phyloP scores from a whole-genome alignment of 2,797 vertebrate species.

The Sylvilagus floridanus region DNA sequence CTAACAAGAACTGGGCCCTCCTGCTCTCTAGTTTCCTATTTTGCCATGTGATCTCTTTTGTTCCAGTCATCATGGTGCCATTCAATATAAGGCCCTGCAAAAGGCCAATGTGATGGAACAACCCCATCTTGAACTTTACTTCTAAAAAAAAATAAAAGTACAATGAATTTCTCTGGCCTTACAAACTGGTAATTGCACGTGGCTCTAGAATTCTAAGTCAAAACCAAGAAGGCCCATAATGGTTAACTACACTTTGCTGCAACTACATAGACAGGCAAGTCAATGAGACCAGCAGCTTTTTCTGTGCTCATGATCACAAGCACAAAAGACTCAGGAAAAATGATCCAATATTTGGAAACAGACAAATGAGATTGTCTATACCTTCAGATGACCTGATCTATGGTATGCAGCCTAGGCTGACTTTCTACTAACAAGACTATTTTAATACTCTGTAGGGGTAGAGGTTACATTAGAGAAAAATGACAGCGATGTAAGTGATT shows the following conservation, averaged over 20 bases:
- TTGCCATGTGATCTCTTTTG: too few species aligned
- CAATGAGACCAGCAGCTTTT: slow-evolving; percentile 18
- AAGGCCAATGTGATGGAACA: too few species aligned
- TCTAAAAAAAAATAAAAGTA: too few species aligned
- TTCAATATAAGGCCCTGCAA: too few species aligned
- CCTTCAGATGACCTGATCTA: slow-evolving; percentile 18
- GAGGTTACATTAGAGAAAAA: slow-evolving; percentile 52
- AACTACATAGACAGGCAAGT: not conserved
- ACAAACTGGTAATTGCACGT: slow-evolving; percentile 25
- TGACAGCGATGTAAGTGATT: slow-evolving; percentile 49
- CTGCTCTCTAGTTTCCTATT: too few species aligned
- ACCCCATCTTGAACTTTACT: too few species aligned
- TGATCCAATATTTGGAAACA: slow-evolving; percentile 30
- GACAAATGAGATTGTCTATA: not conserved
- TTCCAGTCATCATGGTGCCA: too few species aligned
- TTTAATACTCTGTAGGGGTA: not conserved
- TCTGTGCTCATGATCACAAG: slow-evolving; percentile 29
- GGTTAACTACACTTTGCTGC: slow-evolving; percentile 39
- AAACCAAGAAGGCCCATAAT: not conserved
- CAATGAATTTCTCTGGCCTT: not conserved
- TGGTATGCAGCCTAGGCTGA: not conserved
- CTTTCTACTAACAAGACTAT: not conserved
- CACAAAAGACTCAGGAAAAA: slow-evolving; percentile 36
- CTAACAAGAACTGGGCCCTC: too few species aligned
- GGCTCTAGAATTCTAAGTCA: slow-evolving; percentile 43